Percentiles rank a stretch among this genome's conserved stretches.
Evolutionary conservation across 2,113 vertebrate genomes (phyloP).

Genomic region (Caretta caretta): DNA sequence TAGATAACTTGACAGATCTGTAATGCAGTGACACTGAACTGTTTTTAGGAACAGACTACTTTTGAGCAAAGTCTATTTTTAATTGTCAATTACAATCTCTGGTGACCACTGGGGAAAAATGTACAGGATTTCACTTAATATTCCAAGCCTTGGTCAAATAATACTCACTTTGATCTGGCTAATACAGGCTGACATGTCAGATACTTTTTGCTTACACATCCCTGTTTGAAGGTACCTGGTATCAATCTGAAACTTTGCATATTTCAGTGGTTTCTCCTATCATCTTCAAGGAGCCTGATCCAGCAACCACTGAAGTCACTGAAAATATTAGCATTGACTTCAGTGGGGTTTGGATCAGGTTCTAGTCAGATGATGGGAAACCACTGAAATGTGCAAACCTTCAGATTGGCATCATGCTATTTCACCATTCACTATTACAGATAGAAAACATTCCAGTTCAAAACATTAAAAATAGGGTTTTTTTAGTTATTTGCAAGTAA

Average conservation of each 20-base stretch:
- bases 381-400: neutral
- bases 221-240: neutral
- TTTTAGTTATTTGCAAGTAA: neutral
- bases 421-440: neutral
- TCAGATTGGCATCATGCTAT: neutral
- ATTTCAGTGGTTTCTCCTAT: neutral
- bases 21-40: neutral
- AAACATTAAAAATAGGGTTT: neutral
- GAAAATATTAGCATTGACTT: neutral
- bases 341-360: neutral
- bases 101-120: neutral
- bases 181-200: accelerated
- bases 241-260: neutral
- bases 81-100: neutral
- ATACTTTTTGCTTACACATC: neutral
- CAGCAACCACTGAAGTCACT: neutral
- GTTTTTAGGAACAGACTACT: neutral
- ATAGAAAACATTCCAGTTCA: neutral
- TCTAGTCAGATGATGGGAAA: neutral
- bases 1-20: neutral
- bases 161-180: neutral
- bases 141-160: neutral
- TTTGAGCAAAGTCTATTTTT: neutral
- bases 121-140: neutral
- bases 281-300: neutral